phyloP scores from a whole-genome alignment of 2,113 vertebrate genomes.

The Turnix velox region DNA sequence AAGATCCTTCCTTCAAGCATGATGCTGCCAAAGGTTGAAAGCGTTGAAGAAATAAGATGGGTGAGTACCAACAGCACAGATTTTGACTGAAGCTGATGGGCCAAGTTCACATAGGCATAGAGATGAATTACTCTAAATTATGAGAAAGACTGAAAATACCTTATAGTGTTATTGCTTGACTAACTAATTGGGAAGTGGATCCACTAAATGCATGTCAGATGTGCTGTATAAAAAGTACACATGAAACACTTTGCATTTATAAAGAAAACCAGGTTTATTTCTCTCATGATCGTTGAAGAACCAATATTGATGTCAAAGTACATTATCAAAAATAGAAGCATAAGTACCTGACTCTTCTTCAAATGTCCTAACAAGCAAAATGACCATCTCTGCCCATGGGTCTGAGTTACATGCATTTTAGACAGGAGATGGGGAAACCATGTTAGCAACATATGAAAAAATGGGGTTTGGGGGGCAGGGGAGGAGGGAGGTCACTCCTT shows the following conservation, averaged over 20 bases:
- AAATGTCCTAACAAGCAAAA: background rate
- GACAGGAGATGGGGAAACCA: conserved; percentile 23
- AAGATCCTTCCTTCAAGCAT: conserved; percentile 86
- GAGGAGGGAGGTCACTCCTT: conserved; percentile 75
- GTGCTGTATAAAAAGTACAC: background rate
- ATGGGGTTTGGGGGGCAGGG: conserved; percentile 44
- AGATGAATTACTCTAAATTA: background rate
- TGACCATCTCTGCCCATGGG: background rate
- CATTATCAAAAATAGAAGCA: background rate
- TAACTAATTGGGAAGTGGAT: background rate
- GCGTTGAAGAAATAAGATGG: conserved; percentile 86
- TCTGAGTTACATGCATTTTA: background rate
- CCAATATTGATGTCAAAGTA: background rate
- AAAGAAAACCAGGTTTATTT: background rate
- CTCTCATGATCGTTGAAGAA: background rate
- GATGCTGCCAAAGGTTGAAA: conserved; percentile 95
- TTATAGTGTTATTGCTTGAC: background rate
- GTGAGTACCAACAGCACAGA: conserved; percentile 69
- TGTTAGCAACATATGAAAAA: conserved; percentile 63
- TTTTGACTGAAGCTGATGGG: background rate
- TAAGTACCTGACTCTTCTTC: background rate
- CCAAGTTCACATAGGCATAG: background rate
- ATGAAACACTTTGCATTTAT: background rate
- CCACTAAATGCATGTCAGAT: background rate
- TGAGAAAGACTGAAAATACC: background rate